phyloP scores from a whole-genome alignment of 2,888 invertebrate species.

The Julus scanicus region DNA sequence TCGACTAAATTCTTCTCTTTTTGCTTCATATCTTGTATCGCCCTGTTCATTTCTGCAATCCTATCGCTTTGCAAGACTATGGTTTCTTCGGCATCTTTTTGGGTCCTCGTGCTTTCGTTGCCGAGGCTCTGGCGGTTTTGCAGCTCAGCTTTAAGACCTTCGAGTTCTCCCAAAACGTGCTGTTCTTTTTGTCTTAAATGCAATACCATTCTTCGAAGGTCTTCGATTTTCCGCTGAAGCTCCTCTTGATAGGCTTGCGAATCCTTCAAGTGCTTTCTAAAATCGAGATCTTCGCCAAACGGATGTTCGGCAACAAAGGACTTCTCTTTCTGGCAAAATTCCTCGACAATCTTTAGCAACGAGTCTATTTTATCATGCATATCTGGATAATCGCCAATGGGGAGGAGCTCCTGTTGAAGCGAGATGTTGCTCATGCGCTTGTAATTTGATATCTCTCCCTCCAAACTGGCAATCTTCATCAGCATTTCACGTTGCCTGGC shows the following conservation, averaged over 20 bases:
- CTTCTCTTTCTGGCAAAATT: background rate
- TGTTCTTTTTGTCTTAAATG: slow-evolving; percentile 19
- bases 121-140: background rate
- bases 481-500: background rate
- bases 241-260: background rate
- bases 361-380: background rate
- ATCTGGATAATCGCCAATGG: background rate
- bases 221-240: background rate
- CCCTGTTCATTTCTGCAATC: background rate
- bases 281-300: background rate
- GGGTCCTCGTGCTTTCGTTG: background rate
- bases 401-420: background rate
- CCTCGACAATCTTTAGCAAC: background rate
- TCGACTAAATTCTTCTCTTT: background rate
- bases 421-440: background rate
- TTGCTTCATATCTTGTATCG: background rate
- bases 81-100: background rate
- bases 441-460: slow-evolving; percentile 5
- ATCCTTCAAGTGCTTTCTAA: background rate
- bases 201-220: background rate
- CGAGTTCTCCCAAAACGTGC: background rate
- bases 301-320: background rate
- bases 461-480: background rate
- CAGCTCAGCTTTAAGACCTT: background rate
- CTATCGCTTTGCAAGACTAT: background rate